Evolutionary conservation across 1,140 invertebrate genomes (phyloP).

Genomic region (Drosophila bocki): DNA sequence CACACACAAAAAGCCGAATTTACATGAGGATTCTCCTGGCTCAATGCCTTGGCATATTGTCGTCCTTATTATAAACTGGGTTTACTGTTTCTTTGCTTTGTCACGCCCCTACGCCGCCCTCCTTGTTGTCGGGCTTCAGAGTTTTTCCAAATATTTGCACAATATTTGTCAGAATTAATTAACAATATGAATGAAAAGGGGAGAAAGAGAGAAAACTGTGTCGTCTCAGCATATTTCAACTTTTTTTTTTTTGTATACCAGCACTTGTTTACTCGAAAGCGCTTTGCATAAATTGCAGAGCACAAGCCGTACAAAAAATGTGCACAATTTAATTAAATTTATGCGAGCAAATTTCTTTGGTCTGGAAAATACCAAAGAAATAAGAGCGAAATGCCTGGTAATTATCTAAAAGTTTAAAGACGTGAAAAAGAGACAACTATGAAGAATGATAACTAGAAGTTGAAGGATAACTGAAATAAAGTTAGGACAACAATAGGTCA

Average conservation of each 20-base stretch:
- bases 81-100: background rate
- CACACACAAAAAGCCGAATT: constrained; percentile 11
- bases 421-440: background rate
- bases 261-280: constrained; percentile 58
- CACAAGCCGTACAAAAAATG: constrained; percentile 19
- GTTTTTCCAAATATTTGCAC: constrained; percentile 74
- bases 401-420: background rate
- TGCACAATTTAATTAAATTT: constrained; percentile 49
- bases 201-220: constrained; percentile 4
- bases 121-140: constrained; percentile 15
- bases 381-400: background rate
- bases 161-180: constrained; percentile 83
- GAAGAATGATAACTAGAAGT: too few species aligned
- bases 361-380: constrained; percentile 19
- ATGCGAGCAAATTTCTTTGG: constrained; percentile 32
- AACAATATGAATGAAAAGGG: constrained; percentile 44
- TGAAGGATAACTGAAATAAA: background rate
- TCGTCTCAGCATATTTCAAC: constrained; percentile 67
- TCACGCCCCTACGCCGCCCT: background rate
- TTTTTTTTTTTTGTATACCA: constrained; percentile 19
- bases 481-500: too few species aligned
- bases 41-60: constrained; percentile 36
- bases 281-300: constrained; percentile 68
- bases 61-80: constrained; percentile 39
- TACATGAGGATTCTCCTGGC: constrained; percentile 31